Percentiles rank a stretch among this genome's conserved stretches.
These are phyloP conservation scores for Onychostruthus taczanowskii DNA, from an alignment of 2,113 vertebrate genomes.

Conservation along the genomic window DNA sequence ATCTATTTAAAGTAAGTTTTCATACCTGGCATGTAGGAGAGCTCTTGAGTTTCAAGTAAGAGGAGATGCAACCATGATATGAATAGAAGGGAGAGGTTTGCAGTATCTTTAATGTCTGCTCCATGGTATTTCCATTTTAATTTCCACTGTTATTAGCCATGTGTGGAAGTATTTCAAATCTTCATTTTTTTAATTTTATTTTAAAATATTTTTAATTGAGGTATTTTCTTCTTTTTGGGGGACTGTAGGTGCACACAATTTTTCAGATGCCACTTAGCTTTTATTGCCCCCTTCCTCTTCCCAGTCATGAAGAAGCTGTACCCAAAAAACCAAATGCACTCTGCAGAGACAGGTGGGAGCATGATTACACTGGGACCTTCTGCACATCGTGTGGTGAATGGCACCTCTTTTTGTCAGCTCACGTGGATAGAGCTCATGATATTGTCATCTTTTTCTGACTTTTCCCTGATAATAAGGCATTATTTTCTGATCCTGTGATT, in stretches of 20 bases:
- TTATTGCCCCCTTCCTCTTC: neutral
- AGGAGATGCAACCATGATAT: neutral
- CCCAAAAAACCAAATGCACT: neutral
- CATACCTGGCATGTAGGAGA: neutral
- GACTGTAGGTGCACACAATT: neutral
- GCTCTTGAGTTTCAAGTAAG: constrained; percentile 3
- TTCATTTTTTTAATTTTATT: neutral
- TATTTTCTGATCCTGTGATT: neutral
- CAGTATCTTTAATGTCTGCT: neutral
- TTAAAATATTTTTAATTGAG: neutral
- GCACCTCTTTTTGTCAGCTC: neutral
- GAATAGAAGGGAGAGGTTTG: neutral
- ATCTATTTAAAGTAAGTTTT: constrained; percentile 88
- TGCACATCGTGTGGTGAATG: neutral
- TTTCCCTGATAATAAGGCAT: neutral
- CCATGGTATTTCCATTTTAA: neutral
- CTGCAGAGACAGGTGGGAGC: neutral
- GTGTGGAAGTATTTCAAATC: neutral
- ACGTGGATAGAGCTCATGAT: neutral
- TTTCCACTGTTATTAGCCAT: neutral
- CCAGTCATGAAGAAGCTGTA: neutral
- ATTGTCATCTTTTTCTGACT: neutral
- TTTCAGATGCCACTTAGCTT: neutral
- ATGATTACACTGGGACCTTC: neutral
- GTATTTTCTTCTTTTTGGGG: neutral